phyloP scores from a whole-genome alignment of 1,140 invertebrate species.

The Drosophila melanica region DNA sequence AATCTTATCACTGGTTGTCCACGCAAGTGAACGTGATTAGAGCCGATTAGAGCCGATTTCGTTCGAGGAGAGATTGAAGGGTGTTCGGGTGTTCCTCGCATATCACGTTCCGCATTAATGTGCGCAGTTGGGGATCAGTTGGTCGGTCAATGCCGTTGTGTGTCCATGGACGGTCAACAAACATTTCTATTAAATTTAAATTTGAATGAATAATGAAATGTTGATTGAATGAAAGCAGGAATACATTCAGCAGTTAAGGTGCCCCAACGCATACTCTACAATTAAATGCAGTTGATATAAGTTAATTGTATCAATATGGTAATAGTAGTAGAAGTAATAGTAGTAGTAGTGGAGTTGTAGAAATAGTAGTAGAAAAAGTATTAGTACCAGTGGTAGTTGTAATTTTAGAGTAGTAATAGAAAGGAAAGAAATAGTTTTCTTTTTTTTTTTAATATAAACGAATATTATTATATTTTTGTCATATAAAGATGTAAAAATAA shows the following conservation, averaged over 20 bases:
- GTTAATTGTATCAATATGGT: too few species aligned
- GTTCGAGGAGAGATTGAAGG: not conserved
- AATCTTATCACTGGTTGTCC: slow-evolving; percentile 33
- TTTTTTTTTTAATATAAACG: too few species aligned
- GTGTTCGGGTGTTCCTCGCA: not conserved
- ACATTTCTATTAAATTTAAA: slow-evolving; percentile 19
- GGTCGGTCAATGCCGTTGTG: slow-evolving; percentile 7
- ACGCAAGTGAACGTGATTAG: slow-evolving; percentile 19
- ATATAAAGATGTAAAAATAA: not conserved
- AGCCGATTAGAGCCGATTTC: not conserved
- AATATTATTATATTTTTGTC: too few species aligned
- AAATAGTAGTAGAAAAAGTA: too few species aligned
- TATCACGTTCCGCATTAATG: slow-evolving; percentile 18
- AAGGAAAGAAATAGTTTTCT: too few species aligned
- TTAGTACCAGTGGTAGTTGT: too few species aligned
- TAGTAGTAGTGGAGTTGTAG: too few species aligned
- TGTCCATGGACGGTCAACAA: slow-evolving; percentile 22
- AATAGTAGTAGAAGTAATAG: too few species aligned
- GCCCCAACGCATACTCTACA: not conserved
- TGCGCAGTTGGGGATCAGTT: slow-evolving; percentile 20
- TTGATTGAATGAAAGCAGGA: not conserved
- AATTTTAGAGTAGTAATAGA: too few species aligned
- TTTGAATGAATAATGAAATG: slow-evolving; percentile 9
- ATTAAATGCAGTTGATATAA: not conserved
- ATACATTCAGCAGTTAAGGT: not conserved